Evolutionary conservation across 2,113 vertebrate genomes (phyloP), one percentile per base, ranked within the genome.

Genomic region (Urocolius indicus): DNA sequence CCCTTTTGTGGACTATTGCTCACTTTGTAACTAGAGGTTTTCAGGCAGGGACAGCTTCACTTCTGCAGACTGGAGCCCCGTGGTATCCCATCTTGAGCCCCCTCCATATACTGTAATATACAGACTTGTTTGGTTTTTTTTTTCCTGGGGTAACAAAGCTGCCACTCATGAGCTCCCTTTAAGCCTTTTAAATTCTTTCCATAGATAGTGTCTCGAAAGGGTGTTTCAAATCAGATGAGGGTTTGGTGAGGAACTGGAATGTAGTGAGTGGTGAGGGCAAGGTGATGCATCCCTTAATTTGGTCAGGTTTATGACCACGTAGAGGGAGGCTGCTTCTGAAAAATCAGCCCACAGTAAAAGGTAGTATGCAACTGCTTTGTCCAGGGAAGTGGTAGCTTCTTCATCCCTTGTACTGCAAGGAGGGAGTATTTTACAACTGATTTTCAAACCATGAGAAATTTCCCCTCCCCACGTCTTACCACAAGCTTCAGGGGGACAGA

Each of bases 171-270:
- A 84, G 30, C 82, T 89, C 55, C 36, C 63, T 86, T 93, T 76
- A 90, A 84, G 58, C 54, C 67, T 69, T 92, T 90, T 72, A 91
- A 91, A 89, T 63, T 87, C 34, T 66, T 78, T 78, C 71, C 11
- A 3, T 81, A 84, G 93, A 86, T 76, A 78, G 46, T 94, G n/a
- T 89, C 63, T 63, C 93, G 68, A 73, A 95, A 91, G 48, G 67
- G 57, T 41, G 65, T 90, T 88, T 81, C 46, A n/a, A 54, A 86
- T 84, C n/a, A 81, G 74, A 43, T 76, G 43, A 58, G 46, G 20
- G 2, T 83, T 93, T 90, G 80, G 59, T 95, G 94, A 89, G 87
- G 95, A 90, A 87, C 6, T 85, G 80, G 85, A 90, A 82, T 92
- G 91, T 48, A 45, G 74, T 38, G 38, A 71, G 36, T 20, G 34